Percentiles rank a stretch among this genome's conserved stretches.
phyloP scores from a whole-genome alignment of 2,797 vertebrate genomes.

The Pelobates cultripes region DNA sequence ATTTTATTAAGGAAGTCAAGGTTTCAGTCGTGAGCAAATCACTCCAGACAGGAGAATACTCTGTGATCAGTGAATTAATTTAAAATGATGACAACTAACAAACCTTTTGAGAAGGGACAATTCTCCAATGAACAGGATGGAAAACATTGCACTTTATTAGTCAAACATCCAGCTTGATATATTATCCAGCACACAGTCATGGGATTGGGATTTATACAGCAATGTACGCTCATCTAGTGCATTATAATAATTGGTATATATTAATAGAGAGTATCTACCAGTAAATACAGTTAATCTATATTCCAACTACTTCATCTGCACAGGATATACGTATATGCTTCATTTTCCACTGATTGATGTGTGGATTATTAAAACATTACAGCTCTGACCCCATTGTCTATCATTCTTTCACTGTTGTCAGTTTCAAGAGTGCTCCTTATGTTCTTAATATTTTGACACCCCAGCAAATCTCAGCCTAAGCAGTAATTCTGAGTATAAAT shows the following conservation, averaged over 20 bases:
- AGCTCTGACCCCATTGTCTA: too few relatives aligned
- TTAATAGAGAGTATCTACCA: too few relatives aligned
- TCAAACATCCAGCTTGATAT: constrained; percentile 27
- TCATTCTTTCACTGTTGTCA: too few relatives aligned
- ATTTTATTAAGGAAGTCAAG: constrained; percentile 52
- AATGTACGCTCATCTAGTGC: constrained; percentile 9
- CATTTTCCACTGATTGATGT: too few relatives aligned
- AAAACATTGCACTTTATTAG: constrained; percentile 32
- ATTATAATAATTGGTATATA: background rate
- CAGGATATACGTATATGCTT: too few relatives aligned
- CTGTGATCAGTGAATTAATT: constrained; percentile 51
- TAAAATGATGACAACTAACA: constrained; percentile 49
- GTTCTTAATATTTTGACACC: too few relatives aligned
- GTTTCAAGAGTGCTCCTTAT: too few relatives aligned
- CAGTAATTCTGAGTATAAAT: too few relatives aligned
- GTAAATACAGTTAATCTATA: too few relatives aligned
- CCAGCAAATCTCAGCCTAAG: too few relatives aligned
- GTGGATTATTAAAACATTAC: too few relatives aligned
- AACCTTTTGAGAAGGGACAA: constrained; percentile 36
- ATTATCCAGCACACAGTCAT: constrained; percentile 20
- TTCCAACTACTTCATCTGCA: too few relatives aligned
- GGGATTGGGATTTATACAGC: background rate
- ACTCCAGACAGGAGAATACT: constrained; percentile 42
- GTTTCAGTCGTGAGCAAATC: constrained; percentile 45
- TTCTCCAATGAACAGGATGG: constrained; percentile 28